These are phyloP conservation scores for Patiria miniata DNA, from an alignment of 35 echinoderm and acorn worm genomes.

Conservation along the genomic window DNA sequence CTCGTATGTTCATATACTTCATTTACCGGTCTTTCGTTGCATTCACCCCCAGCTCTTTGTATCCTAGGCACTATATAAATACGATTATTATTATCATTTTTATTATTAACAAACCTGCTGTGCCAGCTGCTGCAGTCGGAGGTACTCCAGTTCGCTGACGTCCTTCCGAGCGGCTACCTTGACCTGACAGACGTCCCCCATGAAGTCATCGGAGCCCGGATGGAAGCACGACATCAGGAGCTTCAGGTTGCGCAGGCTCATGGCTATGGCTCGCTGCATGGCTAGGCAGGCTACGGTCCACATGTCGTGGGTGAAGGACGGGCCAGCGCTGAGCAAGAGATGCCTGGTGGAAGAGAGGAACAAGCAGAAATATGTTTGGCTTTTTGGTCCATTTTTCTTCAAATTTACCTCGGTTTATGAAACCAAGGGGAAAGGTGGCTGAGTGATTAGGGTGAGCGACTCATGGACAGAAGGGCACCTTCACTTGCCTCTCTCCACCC, in stretches of 20 bases:
- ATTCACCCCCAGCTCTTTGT: too few relatives aligned
- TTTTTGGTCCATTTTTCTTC: too few relatives aligned
- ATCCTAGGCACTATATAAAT: too few relatives aligned
- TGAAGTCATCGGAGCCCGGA: slow-evolving; percentile 92
- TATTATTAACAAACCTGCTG: slow-evolving; percentile 96
- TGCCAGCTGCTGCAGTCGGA: slow-evolving; percentile 87
- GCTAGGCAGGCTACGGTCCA: slow-evolving; percentile 93
- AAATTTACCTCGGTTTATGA: too few relatives aligned
- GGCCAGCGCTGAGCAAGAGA: slow-evolving; percentile 88
- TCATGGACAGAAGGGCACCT: too few relatives aligned
- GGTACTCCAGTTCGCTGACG: slow-evolving; percentile 77
- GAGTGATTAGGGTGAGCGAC: too few relatives aligned
- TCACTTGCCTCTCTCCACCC: too few relatives aligned
- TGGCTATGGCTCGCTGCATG: slow-evolving; percentile 94
- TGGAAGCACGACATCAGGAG: slow-evolving; percentile 94
- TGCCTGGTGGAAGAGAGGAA: slow-evolving; percentile 60
- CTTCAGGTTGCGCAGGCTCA: slow-evolving; percentile 84
- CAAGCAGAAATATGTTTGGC: neutral
- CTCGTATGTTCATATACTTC: too few relatives aligned
- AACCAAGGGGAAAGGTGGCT: too few relatives aligned
- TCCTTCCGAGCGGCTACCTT: slow-evolving; percentile 94
- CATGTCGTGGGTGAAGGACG: slow-evolving; percentile 91
- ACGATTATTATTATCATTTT: too few relatives aligned
- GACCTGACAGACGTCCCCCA: slow-evolving; percentile 91
- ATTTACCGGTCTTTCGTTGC: too few relatives aligned